These are phyloP conservation scores for Chloropsis cyanopogon DNA, from an alignment of 2,113 vertebrate species.

Conservation along the genomic window DNA sequence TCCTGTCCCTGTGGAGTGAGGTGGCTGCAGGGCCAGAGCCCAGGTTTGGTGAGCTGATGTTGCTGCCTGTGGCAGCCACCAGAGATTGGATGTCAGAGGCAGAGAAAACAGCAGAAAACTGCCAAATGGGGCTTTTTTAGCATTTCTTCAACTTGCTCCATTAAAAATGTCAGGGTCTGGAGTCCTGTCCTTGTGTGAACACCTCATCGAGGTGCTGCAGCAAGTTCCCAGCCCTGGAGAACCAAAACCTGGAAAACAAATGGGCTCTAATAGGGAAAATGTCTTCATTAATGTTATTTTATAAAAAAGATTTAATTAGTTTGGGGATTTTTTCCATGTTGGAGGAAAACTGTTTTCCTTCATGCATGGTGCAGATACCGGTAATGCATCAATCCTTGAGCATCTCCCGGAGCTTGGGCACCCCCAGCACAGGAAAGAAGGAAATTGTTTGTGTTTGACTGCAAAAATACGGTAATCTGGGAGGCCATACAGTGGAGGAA, in stretches of 20 bases:
- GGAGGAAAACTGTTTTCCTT: background rate
- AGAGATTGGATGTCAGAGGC: background rate
- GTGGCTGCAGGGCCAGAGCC: background rate
- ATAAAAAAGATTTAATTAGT: background rate
- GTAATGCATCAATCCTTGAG: background rate
- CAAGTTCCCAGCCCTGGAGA: background rate
- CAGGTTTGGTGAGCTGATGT: background rate
- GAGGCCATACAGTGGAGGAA: background rate
- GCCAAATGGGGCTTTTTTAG: background rate
- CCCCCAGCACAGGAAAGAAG: background rate
- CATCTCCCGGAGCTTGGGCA: background rate
- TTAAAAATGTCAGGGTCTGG: background rate
- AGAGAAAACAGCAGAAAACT: background rate
- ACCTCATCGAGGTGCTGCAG: background rate
- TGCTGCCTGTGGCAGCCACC: background rate
- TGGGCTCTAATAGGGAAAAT: background rate
- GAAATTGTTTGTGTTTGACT: background rate
- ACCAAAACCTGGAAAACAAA: background rate
- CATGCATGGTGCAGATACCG: fast-evolving
- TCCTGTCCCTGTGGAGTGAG: background rate
- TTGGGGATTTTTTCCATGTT: background rate
- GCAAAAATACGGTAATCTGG: background rate
- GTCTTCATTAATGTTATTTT: background rate
- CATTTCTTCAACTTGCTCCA: background rate
- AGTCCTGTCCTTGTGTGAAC: background rate